These are phyloP conservation scores for Pristionchus exspectatus DNA, from an alignment of 2,888 invertebrate species.

Conservation along the genomic window DNA sequence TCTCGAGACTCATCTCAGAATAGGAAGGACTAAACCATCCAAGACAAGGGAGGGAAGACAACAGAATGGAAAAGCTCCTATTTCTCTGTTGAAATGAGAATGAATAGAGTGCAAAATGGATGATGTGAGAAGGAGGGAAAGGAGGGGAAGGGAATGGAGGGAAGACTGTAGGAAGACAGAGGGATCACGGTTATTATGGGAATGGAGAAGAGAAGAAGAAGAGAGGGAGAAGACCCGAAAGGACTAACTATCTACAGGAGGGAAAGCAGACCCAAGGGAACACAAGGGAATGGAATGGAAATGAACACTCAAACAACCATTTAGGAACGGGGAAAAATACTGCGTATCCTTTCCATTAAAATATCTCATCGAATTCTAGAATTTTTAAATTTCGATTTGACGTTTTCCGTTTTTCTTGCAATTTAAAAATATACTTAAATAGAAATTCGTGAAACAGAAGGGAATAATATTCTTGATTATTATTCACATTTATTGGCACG, in stretches of 20 bases:
- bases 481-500: not conserved
- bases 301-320: constrained; percentile 8
- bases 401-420: no score
- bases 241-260: constrained; percentile 11
- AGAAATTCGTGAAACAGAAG: not conserved
- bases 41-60: constrained; percentile 21
- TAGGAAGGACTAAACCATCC: constrained; percentile 9
- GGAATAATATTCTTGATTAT: not conserved
- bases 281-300: constrained; percentile 1
- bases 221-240: constrained; percentile 3
- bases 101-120: constrained; percentile 32
- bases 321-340: not conserved
- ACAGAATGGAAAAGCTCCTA: not conserved
- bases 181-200: constrained; percentile 44
- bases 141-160: not conserved
- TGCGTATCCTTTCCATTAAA: not conserved
- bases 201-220: not conserved
- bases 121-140: constrained; percentile 29
- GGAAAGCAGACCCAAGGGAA: constrained; percentile 20
- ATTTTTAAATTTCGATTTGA: no score
- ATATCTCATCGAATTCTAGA: not conserved
- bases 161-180: not conserved
- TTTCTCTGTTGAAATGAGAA: constrained; percentile 39
- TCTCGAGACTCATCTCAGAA: constrained; percentile 44
- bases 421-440: no score